These are phyloP conservation scores for Megalops atlanticus DNA, from an alignment of 2,113 vertebrate genomes.

Conservation along the genomic window DNA sequence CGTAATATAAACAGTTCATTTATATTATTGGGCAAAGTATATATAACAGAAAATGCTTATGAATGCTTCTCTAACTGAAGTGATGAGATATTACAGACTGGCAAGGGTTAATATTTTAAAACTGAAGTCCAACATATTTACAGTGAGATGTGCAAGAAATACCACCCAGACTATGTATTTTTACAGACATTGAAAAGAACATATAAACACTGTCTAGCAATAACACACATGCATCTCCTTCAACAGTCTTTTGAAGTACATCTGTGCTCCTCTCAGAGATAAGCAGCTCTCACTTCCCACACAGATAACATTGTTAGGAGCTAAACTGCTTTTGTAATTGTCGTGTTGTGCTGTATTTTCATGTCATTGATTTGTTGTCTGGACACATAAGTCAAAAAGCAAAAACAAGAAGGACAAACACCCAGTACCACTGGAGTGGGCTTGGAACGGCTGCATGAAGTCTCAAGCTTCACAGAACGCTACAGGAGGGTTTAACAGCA, in stretches of 20 bases:
- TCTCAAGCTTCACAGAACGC: neutral
- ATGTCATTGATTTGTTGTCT: neutral
- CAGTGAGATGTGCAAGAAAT: neutral
- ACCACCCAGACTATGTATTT: neutral
- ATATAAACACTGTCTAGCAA: conserved; percentile 16
- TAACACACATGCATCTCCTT: conserved; percentile 9
- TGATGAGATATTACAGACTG: neutral
- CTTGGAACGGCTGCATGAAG: neutral
- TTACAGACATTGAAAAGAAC: conserved; percentile 25
- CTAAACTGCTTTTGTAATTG: neutral
- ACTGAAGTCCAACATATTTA: neutral
- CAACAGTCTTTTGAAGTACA: neutral
- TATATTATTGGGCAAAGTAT: neutral
- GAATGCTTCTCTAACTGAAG: conserved; percentile 2
- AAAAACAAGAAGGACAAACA: neutral
- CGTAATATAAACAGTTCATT: neutral
- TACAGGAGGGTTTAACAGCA: neutral
- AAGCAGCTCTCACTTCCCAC: neutral
- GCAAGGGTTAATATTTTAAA: conserved; percentile 7
- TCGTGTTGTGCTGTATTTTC: neutral
- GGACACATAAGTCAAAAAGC: neutral
- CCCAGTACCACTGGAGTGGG: neutral
- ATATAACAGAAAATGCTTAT: neutral
- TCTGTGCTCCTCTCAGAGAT: neutral
- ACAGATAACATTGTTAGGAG: neutral